A percentile compares a stretch with the other conserved stretches of the same genome.
Conservation (phyloP, 2,113 vertebrate genomes). For the Caranx ignobilis region DNA sequence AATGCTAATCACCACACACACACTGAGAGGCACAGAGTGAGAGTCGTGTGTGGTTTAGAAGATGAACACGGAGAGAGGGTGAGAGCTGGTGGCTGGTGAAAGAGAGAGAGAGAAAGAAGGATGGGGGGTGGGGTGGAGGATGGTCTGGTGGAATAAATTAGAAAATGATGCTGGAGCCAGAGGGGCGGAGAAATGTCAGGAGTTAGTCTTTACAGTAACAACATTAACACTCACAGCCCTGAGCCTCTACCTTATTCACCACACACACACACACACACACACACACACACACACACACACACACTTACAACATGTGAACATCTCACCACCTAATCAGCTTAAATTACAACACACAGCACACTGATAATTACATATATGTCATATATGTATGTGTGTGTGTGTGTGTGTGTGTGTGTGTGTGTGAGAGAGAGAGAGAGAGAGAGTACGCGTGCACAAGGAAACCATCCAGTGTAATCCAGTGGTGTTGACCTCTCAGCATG, state of each 20-base stretch:
- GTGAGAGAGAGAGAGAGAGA: too few relatives aligned
- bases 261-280: slow-evolving; percentile 9
- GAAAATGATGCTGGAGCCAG: slow-evolving; percentile 37
- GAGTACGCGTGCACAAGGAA: background rate
- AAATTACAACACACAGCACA: background rate
- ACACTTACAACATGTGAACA: slow-evolving; percentile 9
- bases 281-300: slow-evolving; percentile 16
- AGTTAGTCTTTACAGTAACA: slow-evolving; percentile 45
- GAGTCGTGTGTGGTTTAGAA: slow-evolving; percentile 3
- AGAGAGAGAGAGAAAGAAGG: background rate
- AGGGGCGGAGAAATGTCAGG: slow-evolving; percentile 45
- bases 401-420: background rate
- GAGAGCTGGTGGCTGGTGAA: background rate
- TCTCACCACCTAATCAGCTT: slow-evolving; percentile 7
- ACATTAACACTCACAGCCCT: slow-evolving; percentile 26
- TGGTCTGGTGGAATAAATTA: slow-evolving; percentile 51
- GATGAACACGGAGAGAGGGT: background rate
- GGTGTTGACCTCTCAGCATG: slow-evolving; percentile 54
- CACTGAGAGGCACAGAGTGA: background rate
- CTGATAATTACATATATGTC: background rate
- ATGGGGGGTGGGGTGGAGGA: slow-evolving; percentile 6
- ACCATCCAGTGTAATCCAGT: slow-evolving; percentile 44
- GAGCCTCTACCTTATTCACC: slow-evolving; percentile 31
- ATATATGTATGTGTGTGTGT: background rate
- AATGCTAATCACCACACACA: slow-evolving; percentile 28